Evolutionary conservation across 2,888 invertebrate species (phyloP), one percentile per base, ranked within the genome.

Genomic region (Rhagium mordax): DNA sequence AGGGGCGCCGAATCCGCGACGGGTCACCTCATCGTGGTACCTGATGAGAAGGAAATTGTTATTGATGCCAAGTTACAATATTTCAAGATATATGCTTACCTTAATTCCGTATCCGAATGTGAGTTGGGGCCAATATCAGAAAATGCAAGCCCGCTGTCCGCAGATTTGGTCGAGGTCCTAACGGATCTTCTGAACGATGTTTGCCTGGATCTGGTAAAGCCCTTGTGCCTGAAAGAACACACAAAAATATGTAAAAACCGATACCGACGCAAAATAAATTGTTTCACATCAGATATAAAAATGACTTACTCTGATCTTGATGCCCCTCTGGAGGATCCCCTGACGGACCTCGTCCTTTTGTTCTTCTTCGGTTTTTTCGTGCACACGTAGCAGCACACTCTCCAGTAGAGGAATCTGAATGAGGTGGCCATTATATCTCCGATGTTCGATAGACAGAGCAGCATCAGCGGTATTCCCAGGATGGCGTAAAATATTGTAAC

Each of bases 401-500:
- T 93, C 97, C 97, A 97, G 86, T 97, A 97, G n/a, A 97, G 88
- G 84, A 97, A 96, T 78, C 96, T 93, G 89, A 97, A 97, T 6
- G 96, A 96, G 57, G 96, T 95, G 0, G 97, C 97, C 96, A 97
- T 96, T 77, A 96, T 94, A 86, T 97, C 96, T 5, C 97, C 97
- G 81, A 97, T 97, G 88, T 96, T 97, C 68, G 97, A 97, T 78
- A 98, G 91, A 83, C 98, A 98, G 16, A 98, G 91, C 82, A 98
- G 91, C 97, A 98, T 98, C 79, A 98, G 89, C 0, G 98, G 98
- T 81, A 98, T 98, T 59, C 96, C 98, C 78, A 98, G 91, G 85
- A 98, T 97, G 21, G 98, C 98, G 88, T 98, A 98, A 87, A 98
- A 94, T 84, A 98, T 98, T 13, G 98, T 98, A 78, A 96, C 95